Conservation (phyloP, 1,140 invertebrate genomes). For the Chlorops oryzae region DNA sequence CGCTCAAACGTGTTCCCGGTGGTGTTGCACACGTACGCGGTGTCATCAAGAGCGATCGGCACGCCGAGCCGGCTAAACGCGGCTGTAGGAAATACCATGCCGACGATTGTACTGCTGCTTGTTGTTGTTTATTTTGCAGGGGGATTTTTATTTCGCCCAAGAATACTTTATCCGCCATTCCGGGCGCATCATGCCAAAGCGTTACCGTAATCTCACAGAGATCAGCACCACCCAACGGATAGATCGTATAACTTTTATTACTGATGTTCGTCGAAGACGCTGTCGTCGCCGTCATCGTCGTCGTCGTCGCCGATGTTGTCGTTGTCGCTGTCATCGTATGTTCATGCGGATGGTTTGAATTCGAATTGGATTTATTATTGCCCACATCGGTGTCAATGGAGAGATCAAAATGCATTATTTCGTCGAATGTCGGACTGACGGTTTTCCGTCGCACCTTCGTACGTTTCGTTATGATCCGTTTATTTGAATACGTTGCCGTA, state of each 20-base stretch:
- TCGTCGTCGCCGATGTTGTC: constrained; percentile 5
- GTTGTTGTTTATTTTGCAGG: constrained; percentile 61
- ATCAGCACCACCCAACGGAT: constrained; percentile 54
- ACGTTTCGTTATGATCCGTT: constrained; percentile 71
- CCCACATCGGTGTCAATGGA: constrained; percentile 54
- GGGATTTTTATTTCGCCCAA: constrained; percentile 79
- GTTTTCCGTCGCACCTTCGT: constrained; percentile 87
- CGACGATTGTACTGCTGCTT: constrained; percentile 53
- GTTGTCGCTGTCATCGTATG: constrained; percentile 15
- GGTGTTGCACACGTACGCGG: constrained; percentile 61
- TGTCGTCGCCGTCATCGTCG: constrained; percentile 31
- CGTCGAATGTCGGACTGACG: constrained; percentile 80
- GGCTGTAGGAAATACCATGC: constrained; percentile 81
- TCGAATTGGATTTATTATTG: too few relatives aligned
- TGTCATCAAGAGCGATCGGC: constrained; percentile 56
- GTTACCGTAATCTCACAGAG: constrained; percentile 69
- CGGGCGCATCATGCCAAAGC: constrained; percentile 76
- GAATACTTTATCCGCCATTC: constrained; percentile 70
- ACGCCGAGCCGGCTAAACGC: constrained; percentile 49
- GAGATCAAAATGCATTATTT: constrained; percentile 81
- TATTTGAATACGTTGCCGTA: constrained; percentile 72
- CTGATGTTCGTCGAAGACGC: too few relatives aligned
- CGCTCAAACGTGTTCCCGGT: constrained; percentile 58
- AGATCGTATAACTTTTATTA: constrained; percentile 53
- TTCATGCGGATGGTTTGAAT: too few relatives aligned